Conservation (phyloP, 92 coral and sea anemone species). For the Scolanthus callimorphus region DNA sequence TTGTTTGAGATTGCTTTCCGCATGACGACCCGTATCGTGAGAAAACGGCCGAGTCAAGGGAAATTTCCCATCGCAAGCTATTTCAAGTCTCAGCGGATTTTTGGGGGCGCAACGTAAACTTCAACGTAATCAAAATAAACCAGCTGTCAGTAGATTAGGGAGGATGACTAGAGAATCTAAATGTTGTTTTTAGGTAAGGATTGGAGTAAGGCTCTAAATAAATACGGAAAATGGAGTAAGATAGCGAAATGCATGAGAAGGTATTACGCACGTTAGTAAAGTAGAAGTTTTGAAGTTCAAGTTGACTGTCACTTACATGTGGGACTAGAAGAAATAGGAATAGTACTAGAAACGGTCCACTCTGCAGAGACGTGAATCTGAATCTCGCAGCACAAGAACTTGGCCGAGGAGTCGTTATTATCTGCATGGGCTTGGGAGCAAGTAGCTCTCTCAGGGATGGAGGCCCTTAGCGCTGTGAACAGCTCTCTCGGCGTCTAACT, state of each 20-base stretch:
- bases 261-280: too few species aligned
- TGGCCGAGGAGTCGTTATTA: slow-evolving; percentile 6
- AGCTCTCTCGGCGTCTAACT: slow-evolving; percentile 12
- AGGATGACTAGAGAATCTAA: not conserved
- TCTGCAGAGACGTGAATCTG: slow-evolving; percentile 10
- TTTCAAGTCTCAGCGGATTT: not conserved
- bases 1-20: too few species aligned
- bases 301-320: not conserved
- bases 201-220: not conserved
- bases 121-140: not conserved
- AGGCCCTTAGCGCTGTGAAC: slow-evolving; percentile 11
- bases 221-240: too few species aligned
- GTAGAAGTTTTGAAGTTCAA: too few species aligned
- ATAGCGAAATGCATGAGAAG: too few species aligned
- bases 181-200: not conserved
- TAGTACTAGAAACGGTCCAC: slow-evolving; percentile 2
- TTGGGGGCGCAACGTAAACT: not conserved
- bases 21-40: too few species aligned
- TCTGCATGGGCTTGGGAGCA: slow-evolving; percentile 33
- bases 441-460: slow-evolving; percentile 7
- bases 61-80: not conserved
- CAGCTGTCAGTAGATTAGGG: not conserved
- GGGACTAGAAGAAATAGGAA: not conserved
- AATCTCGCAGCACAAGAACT: slow-evolving; percentile 11
- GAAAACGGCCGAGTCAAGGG: too few species aligned